Conservation (phyloP, 2,113 vertebrate genomes). For the Cavia porcellus region DNA sequence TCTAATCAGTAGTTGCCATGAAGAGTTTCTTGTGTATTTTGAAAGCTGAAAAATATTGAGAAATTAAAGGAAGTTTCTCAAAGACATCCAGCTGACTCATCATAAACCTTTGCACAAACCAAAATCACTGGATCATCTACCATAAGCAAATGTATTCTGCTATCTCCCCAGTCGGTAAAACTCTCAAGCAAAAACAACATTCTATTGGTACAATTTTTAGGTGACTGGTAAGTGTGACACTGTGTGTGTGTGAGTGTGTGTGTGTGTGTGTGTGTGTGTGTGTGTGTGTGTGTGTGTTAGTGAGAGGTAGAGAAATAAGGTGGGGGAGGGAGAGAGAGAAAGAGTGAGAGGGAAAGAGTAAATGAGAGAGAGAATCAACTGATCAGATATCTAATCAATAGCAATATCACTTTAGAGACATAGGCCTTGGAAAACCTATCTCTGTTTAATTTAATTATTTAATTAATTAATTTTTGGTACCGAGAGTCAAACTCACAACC, state of each 20-base stretch:
- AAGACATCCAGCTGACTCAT: background rate
- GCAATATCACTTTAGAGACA: background rate
- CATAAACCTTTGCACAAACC: background rate
- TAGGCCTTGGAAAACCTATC: background rate
- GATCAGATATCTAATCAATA: background rate
- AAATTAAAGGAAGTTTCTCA: background rate
- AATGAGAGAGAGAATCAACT: background rate
- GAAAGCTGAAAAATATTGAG: background rate
- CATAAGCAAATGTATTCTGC: background rate
- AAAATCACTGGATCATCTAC: background rate
- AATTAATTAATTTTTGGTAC: too few species aligned
- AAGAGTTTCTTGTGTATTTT: background rate
- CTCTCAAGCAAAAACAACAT: background rate
- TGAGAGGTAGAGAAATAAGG: background rate
- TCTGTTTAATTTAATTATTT: background rate
- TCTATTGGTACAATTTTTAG: background rate
- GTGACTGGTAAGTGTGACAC: background rate
- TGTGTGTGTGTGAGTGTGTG: background rate
- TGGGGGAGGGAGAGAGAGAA: background rate
- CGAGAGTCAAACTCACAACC: too few species aligned
- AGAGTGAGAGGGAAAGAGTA: background rate
- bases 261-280: background rate
- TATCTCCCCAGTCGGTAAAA: background rate
- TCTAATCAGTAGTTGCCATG: background rate
- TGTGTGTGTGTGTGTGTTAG: background rate